Evolutionary conservation across 2,113 vertebrate species (phyloP), one percentile per base, ranked within the genome.

Genomic region (Eolophus roseicapilla): DNA sequence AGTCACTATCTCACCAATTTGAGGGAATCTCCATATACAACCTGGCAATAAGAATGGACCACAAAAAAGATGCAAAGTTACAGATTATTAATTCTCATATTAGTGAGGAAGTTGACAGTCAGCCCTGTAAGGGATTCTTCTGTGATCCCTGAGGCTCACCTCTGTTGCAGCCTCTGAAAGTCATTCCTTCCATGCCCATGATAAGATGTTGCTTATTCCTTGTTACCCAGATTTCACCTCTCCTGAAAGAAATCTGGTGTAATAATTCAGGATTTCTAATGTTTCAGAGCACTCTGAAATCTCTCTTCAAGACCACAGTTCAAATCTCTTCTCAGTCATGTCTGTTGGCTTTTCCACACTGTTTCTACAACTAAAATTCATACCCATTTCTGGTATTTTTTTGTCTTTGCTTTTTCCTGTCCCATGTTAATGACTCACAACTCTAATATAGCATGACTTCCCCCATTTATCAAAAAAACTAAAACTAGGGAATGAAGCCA

Each of bases 71-170:
- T 24, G 23, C 11, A 80, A 68, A 73, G 21, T 3, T 13, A 24
- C 20, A 55, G 31, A 11, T 39, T n/a, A 24, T 17, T 15, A 13
- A 12, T 81, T 49, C 7, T 68, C 18, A 18, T 47, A 31, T 50
- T 43, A 28, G 1, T 4, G 1, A 29, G 71, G 25, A 41, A 24
- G 2, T 10, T 64, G 25, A 52, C 9, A 39, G 9, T 12, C 0
- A 1, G 9, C 3, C 15, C 9, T 37, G 5, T 16, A 6, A 14
- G 41, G 27, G 37, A 18, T 60, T 33, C n/a, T 86, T 25, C 28
- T 43, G 47, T 46, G n/a, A 5, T 73, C 28, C 75, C 23, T n/a
- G 35, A 64, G 71, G 35, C 10, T 69, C 19, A 18, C 7, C 16
- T 65, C 28, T 78, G 6, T 25, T 39, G 27, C n/a, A 86, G 1